Evolutionary conservation across 2,888 invertebrate genomes (phyloP), one percentile per base, ranked within the genome.

Genomic region (Orgyia antiqua): DNA sequence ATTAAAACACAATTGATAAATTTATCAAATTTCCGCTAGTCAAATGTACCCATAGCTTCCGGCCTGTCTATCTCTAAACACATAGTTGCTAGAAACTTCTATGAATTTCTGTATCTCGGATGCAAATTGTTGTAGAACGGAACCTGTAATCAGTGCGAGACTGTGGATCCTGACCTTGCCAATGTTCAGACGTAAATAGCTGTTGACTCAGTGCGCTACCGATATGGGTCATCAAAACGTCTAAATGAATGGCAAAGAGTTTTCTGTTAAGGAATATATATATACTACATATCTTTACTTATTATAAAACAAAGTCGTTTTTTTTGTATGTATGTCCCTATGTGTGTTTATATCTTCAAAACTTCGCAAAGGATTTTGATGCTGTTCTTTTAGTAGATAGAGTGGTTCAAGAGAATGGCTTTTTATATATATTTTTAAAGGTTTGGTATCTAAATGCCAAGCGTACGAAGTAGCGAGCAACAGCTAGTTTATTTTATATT

Each of bases 111-210:
- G 19, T 27, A 9, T 27, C 26, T 12, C 10, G 20, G 27, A 24
- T 15, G 24, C 20, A 23, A 28, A 11, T 20, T 27, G 33, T 49
- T 50, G 35, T 13, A 8, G 31, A 49, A 31, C 50, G 49, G 53
- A 50, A 45, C 37, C 21, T 23, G 24, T 36, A 49, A 49, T 50
- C 45, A 45, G 42, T 36, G 27, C 8, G 11, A 13, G 29, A 21
- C n/a, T 8, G 19, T 11, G 11, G 10, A 24, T 15, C 27, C 24
- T 20, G 33, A 42, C 50, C 53, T 50, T 49, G 53, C n/a, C 5
- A 11, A 7, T 19, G 8, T 27, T 13, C 18, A 24, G 20, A 20
- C 28, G 20, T 11, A 31, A 31, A 36, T 36, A 31, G 24, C 13
- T n/a, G 11, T 11, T 30, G 30, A 30, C 15, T 35, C 25, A 36